phyloP scores from a whole-genome alignment of 2,113 vertebrate species.

The Mobula hypostoma region DNA sequence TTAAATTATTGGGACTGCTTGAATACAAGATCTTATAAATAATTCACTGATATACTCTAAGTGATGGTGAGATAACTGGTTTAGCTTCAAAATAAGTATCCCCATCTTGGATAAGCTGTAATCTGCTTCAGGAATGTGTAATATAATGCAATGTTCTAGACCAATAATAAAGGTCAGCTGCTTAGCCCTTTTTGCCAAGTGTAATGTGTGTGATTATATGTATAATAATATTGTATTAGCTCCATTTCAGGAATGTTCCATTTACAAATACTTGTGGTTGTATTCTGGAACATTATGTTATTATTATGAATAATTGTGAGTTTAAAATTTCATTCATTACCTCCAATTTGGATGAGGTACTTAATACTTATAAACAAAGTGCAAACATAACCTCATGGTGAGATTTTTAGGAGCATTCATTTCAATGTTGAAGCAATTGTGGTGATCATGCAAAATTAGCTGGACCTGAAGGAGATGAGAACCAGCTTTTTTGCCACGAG shows the following conservation, averaged over 20 bases:
- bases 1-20: neutral
- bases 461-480: neutral
- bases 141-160: neutral
- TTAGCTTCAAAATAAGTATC: neutral
- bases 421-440: neutral
- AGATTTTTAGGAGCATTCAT: neutral
- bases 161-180: neutral
- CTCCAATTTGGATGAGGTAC: neutral
- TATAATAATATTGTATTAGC: neutral
- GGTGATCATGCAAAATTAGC: neutral
- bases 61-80: neutral
- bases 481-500: neutral
- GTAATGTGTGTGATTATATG: neutral
- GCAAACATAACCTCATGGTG: neutral
- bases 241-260: constrained; percentile 2
- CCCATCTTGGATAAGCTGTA: neutral
- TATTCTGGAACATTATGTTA: neutral
- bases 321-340: neutral
- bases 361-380: neutral
- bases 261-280: constrained; percentile 19
- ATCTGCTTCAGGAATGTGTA: neutral
- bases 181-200: neutral
- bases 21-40: neutral
- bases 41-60: neutral
- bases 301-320: neutral